These are phyloP conservation scores for Protophormia terraenovae DNA, from an alignment of 2,888 invertebrate genomes.

Conservation along the genomic window DNA sequence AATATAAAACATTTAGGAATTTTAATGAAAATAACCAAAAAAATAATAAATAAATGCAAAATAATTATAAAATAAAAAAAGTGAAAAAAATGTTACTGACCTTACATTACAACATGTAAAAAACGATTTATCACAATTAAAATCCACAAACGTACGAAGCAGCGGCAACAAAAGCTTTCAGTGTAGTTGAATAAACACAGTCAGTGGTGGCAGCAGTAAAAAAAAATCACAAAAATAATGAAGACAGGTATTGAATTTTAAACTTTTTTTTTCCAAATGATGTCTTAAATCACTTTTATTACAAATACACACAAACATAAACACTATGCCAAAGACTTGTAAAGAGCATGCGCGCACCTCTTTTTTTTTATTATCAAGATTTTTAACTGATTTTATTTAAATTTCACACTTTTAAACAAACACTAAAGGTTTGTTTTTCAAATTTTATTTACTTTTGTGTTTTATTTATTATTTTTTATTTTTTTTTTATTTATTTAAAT, in stretches of 20 bases:
- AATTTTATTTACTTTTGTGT: conserved; percentile 2
- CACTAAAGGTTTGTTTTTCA: neutral
- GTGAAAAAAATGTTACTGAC: conserved; percentile 67
- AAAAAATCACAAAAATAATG: conserved; percentile 15
- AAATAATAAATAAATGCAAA: conserved; percentile 3
- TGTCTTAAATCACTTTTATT: conserved; percentile 47
- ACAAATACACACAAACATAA: neutral
- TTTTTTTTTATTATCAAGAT: conserved; percentile 21
- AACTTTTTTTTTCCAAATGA: conserved; percentile 32
- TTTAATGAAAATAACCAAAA: neutral
- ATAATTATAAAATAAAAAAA: conserved; percentile 31
- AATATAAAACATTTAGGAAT: conserved; percentile 17
- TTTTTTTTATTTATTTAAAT: conserved; percentile 14
- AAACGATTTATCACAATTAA: conserved; percentile 58
- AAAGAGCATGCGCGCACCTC: conserved; percentile 43
- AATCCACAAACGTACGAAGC: conserved; percentile 10
- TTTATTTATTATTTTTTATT: conserved; percentile 10
- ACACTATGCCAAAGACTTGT: conserved; percentile 4
- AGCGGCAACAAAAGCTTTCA: conserved; percentile 12
- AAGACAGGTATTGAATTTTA: conserved; percentile 62
- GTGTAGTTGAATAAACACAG: neutral
- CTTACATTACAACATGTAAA: conserved; percentile 68
- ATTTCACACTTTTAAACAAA: conserved; percentile 45
- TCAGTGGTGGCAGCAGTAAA: neutral
- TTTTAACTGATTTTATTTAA: conserved; percentile 25